phyloP scores from a whole-genome alignment of 2,888 invertebrate species.

The Meteorus colon region DNA sequence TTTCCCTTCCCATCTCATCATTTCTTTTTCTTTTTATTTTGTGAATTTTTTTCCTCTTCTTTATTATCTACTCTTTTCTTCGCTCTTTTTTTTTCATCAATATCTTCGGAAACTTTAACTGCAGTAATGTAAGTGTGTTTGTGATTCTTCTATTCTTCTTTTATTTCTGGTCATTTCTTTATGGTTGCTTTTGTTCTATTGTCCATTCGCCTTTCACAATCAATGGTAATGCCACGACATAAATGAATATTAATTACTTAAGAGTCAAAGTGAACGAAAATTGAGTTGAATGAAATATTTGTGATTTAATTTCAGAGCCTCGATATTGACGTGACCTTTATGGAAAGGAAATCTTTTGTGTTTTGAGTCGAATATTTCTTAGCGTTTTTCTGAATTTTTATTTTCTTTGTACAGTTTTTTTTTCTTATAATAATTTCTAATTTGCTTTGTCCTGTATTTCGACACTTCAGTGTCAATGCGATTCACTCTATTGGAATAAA shows the following conservation, averaged over 20 bases:
- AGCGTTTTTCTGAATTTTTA: background rate
- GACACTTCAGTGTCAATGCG: conserved; percentile 8
- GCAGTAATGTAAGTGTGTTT: background rate
- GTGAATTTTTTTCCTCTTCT: background rate
- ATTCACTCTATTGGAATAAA: background rate
- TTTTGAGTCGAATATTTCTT: no score
- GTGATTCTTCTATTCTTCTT: background rate
- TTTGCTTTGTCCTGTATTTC: background rate
- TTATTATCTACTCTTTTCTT: background rate
- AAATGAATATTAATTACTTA: no score
- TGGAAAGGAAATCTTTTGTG: no score
- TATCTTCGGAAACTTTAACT: background rate
- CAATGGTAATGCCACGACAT: no score
- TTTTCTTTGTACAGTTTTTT: background rate
- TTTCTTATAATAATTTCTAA: background rate
- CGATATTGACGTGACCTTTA: no score
- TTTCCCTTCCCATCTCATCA: background rate
- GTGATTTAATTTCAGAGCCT: no score
- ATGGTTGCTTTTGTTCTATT: background rate
- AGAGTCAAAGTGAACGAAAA: no score
- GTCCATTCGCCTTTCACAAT: background rate
- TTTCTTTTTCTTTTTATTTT: background rate
- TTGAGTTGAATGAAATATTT: no score
- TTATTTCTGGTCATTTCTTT: background rate
- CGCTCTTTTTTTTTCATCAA: background rate